Base-by-base conservation (phyloP, 2,888 invertebrate genomes). In the Leptogaster cylindrica region DNA sequence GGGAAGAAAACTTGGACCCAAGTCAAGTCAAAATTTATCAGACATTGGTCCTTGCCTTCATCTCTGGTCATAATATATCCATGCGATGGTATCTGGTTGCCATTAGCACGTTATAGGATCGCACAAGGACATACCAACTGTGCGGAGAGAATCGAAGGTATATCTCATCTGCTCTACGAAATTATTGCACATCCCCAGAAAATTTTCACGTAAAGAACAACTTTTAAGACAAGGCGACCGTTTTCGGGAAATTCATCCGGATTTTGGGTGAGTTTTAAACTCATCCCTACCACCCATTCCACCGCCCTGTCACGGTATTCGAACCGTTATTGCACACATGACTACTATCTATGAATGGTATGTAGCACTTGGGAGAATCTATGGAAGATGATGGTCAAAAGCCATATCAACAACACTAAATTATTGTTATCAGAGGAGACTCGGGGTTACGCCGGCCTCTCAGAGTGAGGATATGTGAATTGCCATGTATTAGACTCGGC, bases 341-440 rank as follows among this genome's bases (percentile, higher is more conserved):
- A 33, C 61, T 48, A 48, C 48, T 64, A 64, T 64, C 48, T 14
- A 48, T 41, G 61, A 48, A 48, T 33, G 48, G 46, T 64, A 31
- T 48, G 64, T 48, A 55, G 18, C 64, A 64, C 64, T 48, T 48
- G 46, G 77, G 1, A 83, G 83, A 77, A 82, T 81, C 74, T 79
- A 77, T 72, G 76, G 77, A 78, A 77, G 76, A 76, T 80, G 81
- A 81, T 80, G 81, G 81, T 81, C 81, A 81, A 81, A 81, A 81
- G 81, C 79, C 81, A 79, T 80, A 81, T 81, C 79, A 81, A 81
- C 81, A 81, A 76, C 78, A 81, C 79, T 81, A 81, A 81, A 81
- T 81, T 81, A 81, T 79, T 80, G 83, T 86, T 74, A 81, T 86
- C 76, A 81, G 82, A 75, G 64, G 55, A 55, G 39, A 36, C 55